Evolutionary conservation across 2,797 vertebrate genomes (phyloP), one percentile per base, ranked within the genome.

Genomic region (Pangasius krempfi): DNA sequence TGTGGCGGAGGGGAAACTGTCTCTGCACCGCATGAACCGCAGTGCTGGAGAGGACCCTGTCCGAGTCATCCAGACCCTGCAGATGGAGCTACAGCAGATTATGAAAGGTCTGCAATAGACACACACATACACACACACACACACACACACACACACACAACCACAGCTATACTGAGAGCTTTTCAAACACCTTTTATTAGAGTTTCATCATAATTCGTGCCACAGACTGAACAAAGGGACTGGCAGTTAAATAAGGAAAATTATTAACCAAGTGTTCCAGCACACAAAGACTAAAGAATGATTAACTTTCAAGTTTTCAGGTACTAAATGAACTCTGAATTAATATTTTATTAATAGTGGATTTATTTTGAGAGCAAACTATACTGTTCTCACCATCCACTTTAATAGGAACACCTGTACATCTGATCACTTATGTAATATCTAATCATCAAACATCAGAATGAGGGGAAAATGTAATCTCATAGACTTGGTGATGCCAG

Each of bases 41-140:
- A 96, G 94, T 44, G 97, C 96, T 0, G 98, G 97, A 0, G 98
- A 98, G 40, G 96, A 98, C 89, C 96, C 97, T 2, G 97, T 97
- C 83, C 95, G 98, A 89, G 97, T 96, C 68, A 98, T 99, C 91
- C 97, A 98, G 94, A 99, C 98, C 70, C 94, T 99, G 89, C 97
- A 99, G 94, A 98, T 99, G 97, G 98, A 99, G 93, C 78, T 99
- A 89, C 98, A 99, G 91, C 97, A 99, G 92, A 99, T 99, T 94
- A 99, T 99, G 98, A 99, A 99, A 96, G 98, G 98, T 97, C 70
- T 27, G 79, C 18, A 47, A 54, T 54, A 78, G 9, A 58, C 3
- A 16, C 47, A 50, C 25, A 54, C 62, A 56, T 3, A 50, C 9
- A 58, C 82, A 70, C 30, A 37, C 16, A 20, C n/a, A 7, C 37